Percentiles rank a stretch among this genome's conserved stretches.
phyloP scores from a whole-genome alignment of 2,888 invertebrate species.

The Mayetiola destructor region DNA sequence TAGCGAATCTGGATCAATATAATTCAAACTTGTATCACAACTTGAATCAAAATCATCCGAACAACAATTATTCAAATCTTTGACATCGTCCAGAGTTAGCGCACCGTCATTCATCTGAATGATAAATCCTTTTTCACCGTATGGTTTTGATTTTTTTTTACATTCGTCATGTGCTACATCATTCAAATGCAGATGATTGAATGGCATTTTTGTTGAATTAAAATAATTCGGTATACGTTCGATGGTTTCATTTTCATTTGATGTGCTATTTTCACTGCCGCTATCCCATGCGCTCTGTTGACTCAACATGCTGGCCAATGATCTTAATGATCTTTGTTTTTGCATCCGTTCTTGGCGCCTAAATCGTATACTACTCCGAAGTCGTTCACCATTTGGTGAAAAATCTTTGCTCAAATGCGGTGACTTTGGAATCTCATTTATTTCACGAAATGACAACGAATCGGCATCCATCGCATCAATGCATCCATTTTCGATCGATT shows the following conservation, averaged over 20 bases:
- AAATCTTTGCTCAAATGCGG: constrained; percentile 35
- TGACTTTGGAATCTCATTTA: constrained; percentile 35
- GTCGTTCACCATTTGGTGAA: constrained; percentile 33
- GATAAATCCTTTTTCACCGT: constrained; percentile 33
- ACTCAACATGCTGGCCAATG: constrained; percentile 12
- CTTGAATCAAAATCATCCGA: constrained; percentile 34
- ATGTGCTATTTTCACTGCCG: neutral
- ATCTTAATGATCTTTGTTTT: constrained; percentile 18
- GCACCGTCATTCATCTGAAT: constrained; percentile 29
- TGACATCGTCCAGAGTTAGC: constrained; percentile 31
- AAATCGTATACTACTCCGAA: constrained; percentile 34
- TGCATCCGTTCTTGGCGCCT: constrained; percentile 27
- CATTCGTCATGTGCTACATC: constrained; percentile 15
- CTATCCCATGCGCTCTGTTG: neutral
- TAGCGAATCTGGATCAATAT: constrained; percentile 25
- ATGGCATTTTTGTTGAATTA: neutral
- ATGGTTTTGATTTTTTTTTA: constrained; percentile 25
- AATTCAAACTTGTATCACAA: constrained; percentile 34
- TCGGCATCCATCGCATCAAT: neutral
- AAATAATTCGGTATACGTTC: neutral
- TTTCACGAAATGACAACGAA: constrained; percentile 20
- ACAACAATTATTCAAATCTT: constrained; percentile 33
- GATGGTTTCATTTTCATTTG: constrained; percentile 13
- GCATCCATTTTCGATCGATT: neutral
- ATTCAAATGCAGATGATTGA: neutral